Evolutionary conservation across 2,113 vertebrate species (phyloP).

Genomic region (Gila orcuttii): DNA sequence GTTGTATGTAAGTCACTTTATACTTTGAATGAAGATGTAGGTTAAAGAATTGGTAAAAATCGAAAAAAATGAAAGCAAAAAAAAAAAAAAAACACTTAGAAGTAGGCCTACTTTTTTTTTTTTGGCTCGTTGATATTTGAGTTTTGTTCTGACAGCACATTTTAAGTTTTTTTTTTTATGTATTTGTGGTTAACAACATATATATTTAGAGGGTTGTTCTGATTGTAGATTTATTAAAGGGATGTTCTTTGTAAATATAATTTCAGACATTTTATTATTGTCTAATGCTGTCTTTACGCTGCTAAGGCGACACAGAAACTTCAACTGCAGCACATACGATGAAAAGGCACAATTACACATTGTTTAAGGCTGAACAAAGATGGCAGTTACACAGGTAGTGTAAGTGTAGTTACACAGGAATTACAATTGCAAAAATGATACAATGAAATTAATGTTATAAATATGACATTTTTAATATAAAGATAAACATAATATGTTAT

Average conservation of each 20-base stretch:
- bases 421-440: background rate
- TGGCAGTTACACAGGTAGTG: too few relatives aligned
- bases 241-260: conserved; percentile 34
- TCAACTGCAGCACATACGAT: background rate
- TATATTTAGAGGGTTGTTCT: conserved; percentile 1
- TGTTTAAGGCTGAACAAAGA: background rate
- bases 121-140: background rate
- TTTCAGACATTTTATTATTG: background rate
- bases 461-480: background rate
- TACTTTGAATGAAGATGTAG: conserved; percentile 15
- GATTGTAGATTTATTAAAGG: background rate
- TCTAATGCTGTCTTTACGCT: background rate
- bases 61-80: background rate
- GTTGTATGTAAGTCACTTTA: conserved; percentile 13
- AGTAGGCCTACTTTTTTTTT: background rate
- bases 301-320: background rate
- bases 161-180: background rate
- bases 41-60: background rate
- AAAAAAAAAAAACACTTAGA: background rate
- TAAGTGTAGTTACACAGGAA: background rate
- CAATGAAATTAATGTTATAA: background rate
- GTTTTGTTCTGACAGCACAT: background rate
- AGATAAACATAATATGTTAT: too few relatives aligned
- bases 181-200: conserved; percentile 1
- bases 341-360: background rate